Conservation (phyloP, 2,888 invertebrate species). For the Nasonovia ribisnigri region DNA sequence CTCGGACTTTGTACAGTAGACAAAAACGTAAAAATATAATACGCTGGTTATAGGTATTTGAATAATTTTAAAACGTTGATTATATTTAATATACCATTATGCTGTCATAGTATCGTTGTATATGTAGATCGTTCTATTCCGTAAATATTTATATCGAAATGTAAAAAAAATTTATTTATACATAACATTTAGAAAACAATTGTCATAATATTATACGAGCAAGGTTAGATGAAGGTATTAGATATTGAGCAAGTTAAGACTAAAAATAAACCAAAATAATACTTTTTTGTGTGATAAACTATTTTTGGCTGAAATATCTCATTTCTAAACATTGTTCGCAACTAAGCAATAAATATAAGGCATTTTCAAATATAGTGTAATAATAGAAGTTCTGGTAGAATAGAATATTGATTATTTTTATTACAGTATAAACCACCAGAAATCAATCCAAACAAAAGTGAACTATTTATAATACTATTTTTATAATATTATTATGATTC, state of each 20-base stretch:
- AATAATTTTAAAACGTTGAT: neutral
- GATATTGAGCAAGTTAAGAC: too few species aligned
- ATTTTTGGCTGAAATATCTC: too few species aligned
- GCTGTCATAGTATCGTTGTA: too few species aligned
- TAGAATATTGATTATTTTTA: neutral
- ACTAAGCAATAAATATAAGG: too few species aligned
- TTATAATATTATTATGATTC: neutral
- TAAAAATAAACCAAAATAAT: too few species aligned
- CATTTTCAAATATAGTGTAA: neutral
- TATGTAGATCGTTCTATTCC: neutral
- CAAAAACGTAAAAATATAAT: neutral
- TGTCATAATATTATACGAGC: neutral
- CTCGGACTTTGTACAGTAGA: neutral
- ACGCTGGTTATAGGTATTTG: too few species aligned
- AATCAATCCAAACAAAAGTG: neutral
- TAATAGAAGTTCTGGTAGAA: neutral
- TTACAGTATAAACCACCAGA: neutral
- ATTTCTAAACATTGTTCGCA: too few species aligned
- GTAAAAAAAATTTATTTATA: too few species aligned
- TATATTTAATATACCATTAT: too few species aligned
- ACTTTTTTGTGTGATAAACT: too few species aligned
- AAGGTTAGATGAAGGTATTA: neutral
- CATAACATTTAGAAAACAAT: neutral
- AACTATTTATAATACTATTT: neutral
- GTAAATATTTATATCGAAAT: neutral